Evolutionary conservation across 2,113 vertebrate species (phyloP), one percentile per base, ranked within the genome.

Genomic region (Panurus biarmicus): DNA sequence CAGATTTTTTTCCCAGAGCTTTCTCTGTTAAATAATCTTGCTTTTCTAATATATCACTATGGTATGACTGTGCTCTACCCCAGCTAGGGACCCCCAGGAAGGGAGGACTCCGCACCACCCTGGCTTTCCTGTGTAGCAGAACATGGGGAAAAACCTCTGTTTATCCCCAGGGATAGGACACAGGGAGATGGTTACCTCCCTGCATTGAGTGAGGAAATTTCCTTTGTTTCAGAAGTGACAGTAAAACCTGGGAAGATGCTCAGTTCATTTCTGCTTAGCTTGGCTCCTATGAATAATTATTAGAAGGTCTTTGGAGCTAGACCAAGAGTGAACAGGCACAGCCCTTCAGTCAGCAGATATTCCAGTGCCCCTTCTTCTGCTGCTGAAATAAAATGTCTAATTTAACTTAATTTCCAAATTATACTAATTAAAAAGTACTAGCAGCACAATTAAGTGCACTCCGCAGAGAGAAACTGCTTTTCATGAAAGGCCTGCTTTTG

Each of bases 371-470:
- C 24, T 42, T 57, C 47, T 91, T 67, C 72, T 54, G 24, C 71
- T 40, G 60, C 22, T 19, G 47, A 85, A 93, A 85, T 76, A 66
- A 89, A 62, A 92, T 38, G 64, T 83, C 61, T 89, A 54, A 79
- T 94, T 90, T 71, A 76, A 86, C 77, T 77, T 56, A 24, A 81
- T 92, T 90, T 92, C 84, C 44, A 71, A 87, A 94, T 90, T 31
- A 91, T 51, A 77, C 72, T 95, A 85, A 94, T 96, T 92, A 93
- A 91, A 95, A 88, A 83, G 66, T 65, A 54, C 83, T 58, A 87
- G 40, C 70, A 64, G 82, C 51, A 62, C 82, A 90, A 95, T 94
- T 90, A 90, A 82, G 70, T 35, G 40, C 1, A 10, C 28, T 88
- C 64, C 2, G 3, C 60, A 33, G 84, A 89, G 73, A 78, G 76